Evolutionary conservation across 2,113 vertebrate genomes (phyloP), one percentile per base, ranked within the genome.

Genomic region (Charina bottae): DNA sequence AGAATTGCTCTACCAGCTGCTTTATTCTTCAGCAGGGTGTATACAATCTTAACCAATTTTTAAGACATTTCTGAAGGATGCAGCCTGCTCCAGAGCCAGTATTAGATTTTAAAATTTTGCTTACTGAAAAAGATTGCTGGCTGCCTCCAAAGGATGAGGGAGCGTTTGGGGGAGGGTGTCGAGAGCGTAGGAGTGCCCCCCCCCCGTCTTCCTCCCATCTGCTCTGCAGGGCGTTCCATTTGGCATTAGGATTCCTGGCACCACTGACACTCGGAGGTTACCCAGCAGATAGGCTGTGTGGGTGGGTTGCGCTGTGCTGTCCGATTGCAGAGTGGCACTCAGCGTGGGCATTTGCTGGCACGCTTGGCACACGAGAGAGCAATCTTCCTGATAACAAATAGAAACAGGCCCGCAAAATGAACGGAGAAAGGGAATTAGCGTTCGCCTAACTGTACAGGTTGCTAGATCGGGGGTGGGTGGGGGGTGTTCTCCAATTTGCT

Each of bases 401-500:
- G 49, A 4, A 56, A 7, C 3, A 2, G 1, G 17, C 37, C 8
- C 3, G 24, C 23, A 54, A n/a, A 4, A 24, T 24, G 46, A 90
- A 24, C 0, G 0, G 33, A 6, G 60, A 1, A 42, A 55, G 2
- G 4, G 9, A 11, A 17, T 6, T 0, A 21, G 26, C 15, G 37
- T 24, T 49, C 98, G 98, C 21, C 98, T 98, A 0, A 98, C 98
- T 0, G 98, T 99, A 95, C 98, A 99, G 97, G 98, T 98, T 24
- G 97, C 98, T 88, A 97, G 98, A 11, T 96, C 19, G 13, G 58
- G n/a, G n/a, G n/a, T n/a, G n/a, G n/a, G n/a, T n/a, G 42, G 42
- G 15, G 5, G 60, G 11, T 11, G 49, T 11, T 21, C 37, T n/a
- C 42, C 8, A 4, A 46, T 4, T 21, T 17, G 62, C 15, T 19